phyloP scores from a whole-genome alignment of 2,888 invertebrate species.

The Hypercompe scribonia region DNA sequence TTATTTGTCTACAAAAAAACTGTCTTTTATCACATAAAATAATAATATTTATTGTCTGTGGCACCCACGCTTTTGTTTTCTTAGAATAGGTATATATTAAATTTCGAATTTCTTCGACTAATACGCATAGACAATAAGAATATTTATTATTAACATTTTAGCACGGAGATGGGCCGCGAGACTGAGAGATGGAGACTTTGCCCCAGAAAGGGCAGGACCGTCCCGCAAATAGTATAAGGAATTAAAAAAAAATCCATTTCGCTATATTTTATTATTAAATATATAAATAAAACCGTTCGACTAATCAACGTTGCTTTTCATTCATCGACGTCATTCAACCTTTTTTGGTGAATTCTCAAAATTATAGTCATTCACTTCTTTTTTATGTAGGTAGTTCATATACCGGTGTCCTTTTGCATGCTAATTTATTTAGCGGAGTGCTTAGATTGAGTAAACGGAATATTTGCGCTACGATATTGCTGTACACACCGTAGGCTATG shows the following conservation, averaged over 20 bases:
- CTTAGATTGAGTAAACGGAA: slow-evolving; percentile 27
- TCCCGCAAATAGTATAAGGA: slow-evolving; percentile 85
- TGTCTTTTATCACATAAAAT: neutral
- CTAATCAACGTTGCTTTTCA: slow-evolving; percentile 79
- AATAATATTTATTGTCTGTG: slow-evolving; percentile 43
- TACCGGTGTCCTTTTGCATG: slow-evolving; percentile 81
- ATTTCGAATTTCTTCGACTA: slow-evolving; percentile 29
- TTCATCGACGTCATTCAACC: slow-evolving; percentile 75
- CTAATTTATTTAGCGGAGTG: slow-evolving; percentile 63
- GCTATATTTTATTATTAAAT: slow-evolving; percentile 71
- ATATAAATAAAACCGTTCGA: slow-evolving; percentile 77
- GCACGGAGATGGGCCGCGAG: slow-evolving; percentile 78
- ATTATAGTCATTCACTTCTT: slow-evolving; percentile 85
- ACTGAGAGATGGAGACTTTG: slow-evolving; percentile 83
- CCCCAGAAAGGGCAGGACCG: slow-evolving; percentile 78
- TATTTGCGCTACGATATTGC: slow-evolving; percentile 35
- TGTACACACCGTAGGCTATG: slow-evolving; percentile 38
- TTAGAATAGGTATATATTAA: slow-evolving; percentile 28
- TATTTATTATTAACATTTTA: slow-evolving; percentile 80
- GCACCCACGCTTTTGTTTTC: slow-evolving; percentile 54
- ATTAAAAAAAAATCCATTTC: slow-evolving; percentile 63
- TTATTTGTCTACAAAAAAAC: neutral
- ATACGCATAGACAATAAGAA: slow-evolving; percentile 57
- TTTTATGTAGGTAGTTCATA: slow-evolving; percentile 56
- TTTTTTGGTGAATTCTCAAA: slow-evolving; percentile 61